phyloP scores from a whole-genome alignment of 2,113 vertebrate species.

The Epinephelus lanceolatus region DNA sequence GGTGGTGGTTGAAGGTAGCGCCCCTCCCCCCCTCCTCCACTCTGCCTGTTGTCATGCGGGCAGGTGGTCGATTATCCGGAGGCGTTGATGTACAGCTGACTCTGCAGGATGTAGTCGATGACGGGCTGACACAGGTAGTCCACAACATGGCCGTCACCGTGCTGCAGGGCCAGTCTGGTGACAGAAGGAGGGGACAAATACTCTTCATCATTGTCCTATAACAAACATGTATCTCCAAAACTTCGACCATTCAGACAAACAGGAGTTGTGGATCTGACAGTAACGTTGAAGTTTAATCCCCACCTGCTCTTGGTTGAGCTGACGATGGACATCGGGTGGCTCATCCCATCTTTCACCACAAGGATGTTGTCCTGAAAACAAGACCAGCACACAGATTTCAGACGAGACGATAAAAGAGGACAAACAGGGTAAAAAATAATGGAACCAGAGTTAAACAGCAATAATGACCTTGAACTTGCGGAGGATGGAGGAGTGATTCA shows the following conservation, averaged over 20 bases:
- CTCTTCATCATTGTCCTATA: not conserved
- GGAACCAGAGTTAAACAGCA: too few relatives aligned
- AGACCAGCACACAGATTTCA: constrained; percentile 11
- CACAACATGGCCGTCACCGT: constrained; percentile 96
- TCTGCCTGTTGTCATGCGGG: constrained; percentile 34
- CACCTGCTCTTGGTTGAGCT: constrained; percentile 99
- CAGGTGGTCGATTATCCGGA: constrained; percentile 87
- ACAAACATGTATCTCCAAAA: not conserved
- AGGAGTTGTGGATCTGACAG: too few relatives aligned
- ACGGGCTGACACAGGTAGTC: constrained; percentile 97
- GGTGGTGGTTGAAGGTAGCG: constrained; percentile 15
- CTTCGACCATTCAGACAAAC: too few relatives aligned
- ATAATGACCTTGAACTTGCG: constrained; percentile 93
- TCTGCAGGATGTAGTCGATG: constrained; percentile 99
- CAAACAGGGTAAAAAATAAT: too few relatives aligned
- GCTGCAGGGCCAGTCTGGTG: constrained; percentile 95
- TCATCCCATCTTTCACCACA: constrained; percentile 91
- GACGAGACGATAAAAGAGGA: not conserved
- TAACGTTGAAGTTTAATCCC: not conserved
- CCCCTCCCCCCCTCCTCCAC: not conserved
- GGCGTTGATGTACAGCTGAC: constrained; percentile 97
- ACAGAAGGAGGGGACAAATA: not conserved
- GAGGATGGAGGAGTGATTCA: constrained; percentile 98
- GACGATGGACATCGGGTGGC: constrained; percentile 95
- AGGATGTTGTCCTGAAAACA: constrained; percentile 92